phyloP scores from a whole-genome alignment of 2,888 invertebrate species.

The Stenichneumon culpator region DNA sequence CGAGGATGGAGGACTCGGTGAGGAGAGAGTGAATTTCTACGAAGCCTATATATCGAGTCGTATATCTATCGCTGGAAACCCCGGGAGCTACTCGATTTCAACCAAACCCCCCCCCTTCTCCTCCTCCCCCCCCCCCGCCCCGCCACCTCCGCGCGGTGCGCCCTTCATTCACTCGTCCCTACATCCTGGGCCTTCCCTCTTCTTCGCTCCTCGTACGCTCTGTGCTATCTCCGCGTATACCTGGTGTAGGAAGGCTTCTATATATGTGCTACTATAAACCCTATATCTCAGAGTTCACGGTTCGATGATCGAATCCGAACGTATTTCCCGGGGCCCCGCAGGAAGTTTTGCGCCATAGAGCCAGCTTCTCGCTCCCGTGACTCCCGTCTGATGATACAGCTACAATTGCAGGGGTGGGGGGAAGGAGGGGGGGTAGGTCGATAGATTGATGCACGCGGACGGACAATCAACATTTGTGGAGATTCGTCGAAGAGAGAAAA shows the following conservation, averaged over 20 bases:
- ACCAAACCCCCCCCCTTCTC: neutral
- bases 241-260: neutral
- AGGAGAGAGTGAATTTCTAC: constrained; percentile 32
- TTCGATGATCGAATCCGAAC: constrained; percentile 54
- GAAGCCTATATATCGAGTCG: constrained; percentile 39
- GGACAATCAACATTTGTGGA: constrained; percentile 44
- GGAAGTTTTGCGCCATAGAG: constrained; percentile 52
- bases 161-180: constrained; percentile 12
- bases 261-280: constrained; percentile 35
- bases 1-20: no score
- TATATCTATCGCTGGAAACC: constrained; percentile 35
- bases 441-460: constrained; percentile 18
- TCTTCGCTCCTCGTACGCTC: neutral
- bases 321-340: constrained; percentile 49
- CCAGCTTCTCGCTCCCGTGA: constrained; percentile 8
- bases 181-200: neutral
- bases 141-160: neutral
- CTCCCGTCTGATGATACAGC: neutral
- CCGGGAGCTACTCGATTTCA: constrained; percentile 49
- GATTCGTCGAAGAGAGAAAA: constrained; percentile 16
- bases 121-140: neutral
- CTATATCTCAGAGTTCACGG: constrained; percentile 59
- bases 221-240: neutral
- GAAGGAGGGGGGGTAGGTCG: neutral
- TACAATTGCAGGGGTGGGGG: neutral